A percentile compares a stretch with the other conserved stretches of the same genome.
These are phyloP conservation scores for Leptocoma aspasia DNA, from an alignment of 2,113 vertebrate genomes.

Conservation along the genomic window DNA sequence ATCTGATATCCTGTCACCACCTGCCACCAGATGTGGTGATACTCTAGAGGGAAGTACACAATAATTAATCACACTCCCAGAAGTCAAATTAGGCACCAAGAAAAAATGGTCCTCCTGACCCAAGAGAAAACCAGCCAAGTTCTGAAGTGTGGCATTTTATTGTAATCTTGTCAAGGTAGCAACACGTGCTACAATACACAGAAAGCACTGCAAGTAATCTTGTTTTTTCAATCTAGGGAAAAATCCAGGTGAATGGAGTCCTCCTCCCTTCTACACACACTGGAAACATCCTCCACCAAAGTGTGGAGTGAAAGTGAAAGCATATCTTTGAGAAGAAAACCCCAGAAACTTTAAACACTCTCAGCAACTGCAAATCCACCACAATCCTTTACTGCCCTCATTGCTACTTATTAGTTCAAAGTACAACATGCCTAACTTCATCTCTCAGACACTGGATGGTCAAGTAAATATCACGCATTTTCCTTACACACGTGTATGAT, in stretches of 20 bases:
- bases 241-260: background rate
- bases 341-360: background rate
- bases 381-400: background rate
- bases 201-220: background rate
- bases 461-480: background rate
- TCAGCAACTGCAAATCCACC: background rate
- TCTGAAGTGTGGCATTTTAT: background rate
- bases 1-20: background rate
- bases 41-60: background rate
- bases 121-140: background rate
- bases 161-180: background rate
- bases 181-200: background rate
- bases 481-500: accelerated
- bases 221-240: background rate
- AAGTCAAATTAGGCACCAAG: background rate
- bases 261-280: background rate
- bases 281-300: background rate
- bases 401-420: background rate
- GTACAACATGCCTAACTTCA: background rate
- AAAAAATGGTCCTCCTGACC: background rate
- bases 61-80: background rate
- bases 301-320: background rate
- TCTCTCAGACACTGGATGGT: background rate
- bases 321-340: background rate
- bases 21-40: background rate